Base-by-base conservation (phyloP, 37 sponge, comb jelly and placozoan species). In the Ianthella basta region DNA sequence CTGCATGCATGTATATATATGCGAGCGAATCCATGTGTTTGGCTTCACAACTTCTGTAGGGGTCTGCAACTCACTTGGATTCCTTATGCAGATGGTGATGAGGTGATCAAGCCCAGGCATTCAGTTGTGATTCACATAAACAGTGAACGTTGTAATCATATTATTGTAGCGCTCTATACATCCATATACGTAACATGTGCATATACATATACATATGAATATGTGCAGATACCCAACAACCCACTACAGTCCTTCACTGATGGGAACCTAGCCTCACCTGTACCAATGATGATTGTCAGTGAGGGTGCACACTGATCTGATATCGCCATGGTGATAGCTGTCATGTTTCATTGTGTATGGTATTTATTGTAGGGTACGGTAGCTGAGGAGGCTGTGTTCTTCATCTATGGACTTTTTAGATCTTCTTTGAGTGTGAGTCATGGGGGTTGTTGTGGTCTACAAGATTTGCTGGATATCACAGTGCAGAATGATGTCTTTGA, bases 241-340 rank as follows among this genome's bases (percentile, higher is more conserved):
- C 93, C 93, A 0, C 15, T 93, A 0, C 33, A 72, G 10, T 30
- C 85, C 36, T 87, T 93, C 54, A 27, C 57, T 13, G 56, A 84
- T 30, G 92, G 92, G 56, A 39, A 74, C 54, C 80, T 84, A 20
- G 86, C 88, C 50, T 44, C 50, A 30, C 77, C 85, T 25, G 74
- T 91, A 56, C 92, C 92, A 70, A 57, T 81, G 50, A 91, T 91
- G 24, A 85, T 91, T 25, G 92, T 91, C 37, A 91, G 92, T 15
- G 20, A 35, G 20, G 15, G n/a, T n/a, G 24, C 56, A 3, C 19
- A 27, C 50, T n/a, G n/a, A 44, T 30, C 1, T 18, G 33, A 77
- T 16, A 14, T 77, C 38, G n/a, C 15, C 6, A 25, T 77, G 53
- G 14, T 77, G 35, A 36, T 6, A 8, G 10, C 27, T 23, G 21